Base-by-base conservation (phyloP, 1,140 invertebrate genomes). In the Zeugodacus cucurbitae region DNA sequence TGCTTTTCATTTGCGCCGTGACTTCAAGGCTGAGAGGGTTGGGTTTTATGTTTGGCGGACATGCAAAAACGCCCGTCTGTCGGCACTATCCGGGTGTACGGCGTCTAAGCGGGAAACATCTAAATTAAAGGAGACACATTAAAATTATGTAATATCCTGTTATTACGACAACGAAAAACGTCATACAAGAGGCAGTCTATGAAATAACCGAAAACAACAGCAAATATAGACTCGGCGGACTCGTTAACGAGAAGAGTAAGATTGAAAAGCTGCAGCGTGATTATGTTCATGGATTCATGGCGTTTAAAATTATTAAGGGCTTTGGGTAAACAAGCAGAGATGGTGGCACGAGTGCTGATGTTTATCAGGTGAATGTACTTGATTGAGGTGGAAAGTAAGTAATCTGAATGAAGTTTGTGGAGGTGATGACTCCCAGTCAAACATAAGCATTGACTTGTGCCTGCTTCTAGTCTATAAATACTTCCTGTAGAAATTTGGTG, bases 71-170 rank as follows among this genome's bases (percentile, higher is more conserved):
- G 74, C 41, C 74, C 74, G 74, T 48, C 74, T 22, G 34, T 29
- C 3, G 74, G 8, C 26, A 29, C 37, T 78, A 44, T 8, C 41
- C 22, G 74, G 41, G 74, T 82, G 41, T 48, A 26, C 74, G 74
- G 74, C 74, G 85, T 58, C 85, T 58, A 86, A 34, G 57, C 85
- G 57, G 85, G 85, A 86, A 86, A 59, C 85, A 86, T 57, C 57
- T 86, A 86, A 86, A 86, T 86, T 86, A 86, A 86, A 59, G 85
- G 57, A 86, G 85, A 86, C 85, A 86, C 85, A 86, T 86, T 86
- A 86, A 86, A 86, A 86, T 86, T 86, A 86, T 86, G 85, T 59
- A 86, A 59, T 86, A 82, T 82, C 74, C 74, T 82, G 74, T 82
- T 82, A 82, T 82, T 82, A 48, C 74, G 74, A 82, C 74, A 82